Conservation (phyloP, 35 echinoderm and acorn worm genomes). For the Anneissia japonica region DNA sequence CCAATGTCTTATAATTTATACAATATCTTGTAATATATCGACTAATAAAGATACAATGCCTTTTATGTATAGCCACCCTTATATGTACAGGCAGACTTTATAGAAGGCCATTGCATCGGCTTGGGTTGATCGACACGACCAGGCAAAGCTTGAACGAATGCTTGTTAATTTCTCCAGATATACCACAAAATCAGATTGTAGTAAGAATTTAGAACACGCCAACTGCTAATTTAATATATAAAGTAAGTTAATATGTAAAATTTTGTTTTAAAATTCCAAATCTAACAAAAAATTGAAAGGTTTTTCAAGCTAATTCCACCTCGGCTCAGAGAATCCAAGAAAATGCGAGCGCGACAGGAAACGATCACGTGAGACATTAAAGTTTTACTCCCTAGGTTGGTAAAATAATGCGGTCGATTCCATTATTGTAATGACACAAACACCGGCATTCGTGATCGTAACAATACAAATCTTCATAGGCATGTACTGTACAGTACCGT, state of each 20-base stretch:
- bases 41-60: background rate
- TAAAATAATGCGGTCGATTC: background rate
- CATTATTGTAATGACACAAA: too few species aligned
- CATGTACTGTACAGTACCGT: too few species aligned
- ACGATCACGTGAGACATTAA: background rate
- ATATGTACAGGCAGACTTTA: background rate
- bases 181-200: background rate
- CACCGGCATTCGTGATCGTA: too few species aligned
- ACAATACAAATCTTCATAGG: too few species aligned
- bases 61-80: background rate
- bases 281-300: background rate
- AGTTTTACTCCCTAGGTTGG: background rate
- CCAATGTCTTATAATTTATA: background rate
- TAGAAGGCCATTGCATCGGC: background rate
- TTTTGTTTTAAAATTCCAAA: background rate
- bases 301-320: background rate
- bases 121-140: background rate
- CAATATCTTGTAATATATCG: background rate
- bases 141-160: background rate
- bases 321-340: background rate
- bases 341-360: background rate
- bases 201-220: background rate
- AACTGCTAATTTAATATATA: background rate
- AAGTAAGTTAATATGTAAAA: background rate
- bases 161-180: background rate